Evolutionary conservation across 1,140 invertebrate genomes (phyloP), one percentile per base, ranked within the genome.

Genomic region (Hermetia illucens): DNA sequence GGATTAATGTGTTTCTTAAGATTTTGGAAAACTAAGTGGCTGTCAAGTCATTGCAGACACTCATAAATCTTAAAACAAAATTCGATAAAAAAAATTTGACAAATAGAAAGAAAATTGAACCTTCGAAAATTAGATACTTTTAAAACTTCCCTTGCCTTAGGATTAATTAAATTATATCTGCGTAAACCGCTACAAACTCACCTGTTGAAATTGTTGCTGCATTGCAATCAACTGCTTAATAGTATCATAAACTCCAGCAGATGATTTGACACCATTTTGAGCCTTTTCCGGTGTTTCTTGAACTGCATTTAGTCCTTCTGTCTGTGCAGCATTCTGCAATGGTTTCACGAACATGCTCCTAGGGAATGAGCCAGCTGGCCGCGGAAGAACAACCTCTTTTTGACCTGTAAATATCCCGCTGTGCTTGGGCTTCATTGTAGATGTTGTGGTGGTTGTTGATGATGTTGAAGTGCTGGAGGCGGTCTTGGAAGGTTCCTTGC

Each of bases 221-320:
- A 69, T 63, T 36, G 63, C 59, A 19, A 70, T 43, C 44, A 69
- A 59, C 46, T 66, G 58, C 40, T 65, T 63, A 45, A 70, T 66
- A 13, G 65, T 67, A 43, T 70, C 65, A 47, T 69, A 70, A 13
- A 67, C 64, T 1, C 65, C 66, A 4, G 64, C 21, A 8, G 21
- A n/a, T n/a, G n/a, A 5, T 24, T 27, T 27, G 8, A 13, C 24
- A 27, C 24, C 13, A 27, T 27, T 13, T 9, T 13, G 8, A 8
- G 8, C 21, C n/a, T 15, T 13, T 36, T n/a, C 10, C 21, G 21
- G 4, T n/a, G 13, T 8, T n/a, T 36, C 21, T 5, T 42, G 58
- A 34, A 41, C 38, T 41, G 38, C 41, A n/a, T n/a, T n/a, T n/a
- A n/a, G n/a, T n/a, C n/a, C n/a, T n/a, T n/a, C n/a, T n/a, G n/a